Base-by-base conservation (phyloP, 2,888 invertebrate genomes). In the Sussaba pulchella region DNA sequence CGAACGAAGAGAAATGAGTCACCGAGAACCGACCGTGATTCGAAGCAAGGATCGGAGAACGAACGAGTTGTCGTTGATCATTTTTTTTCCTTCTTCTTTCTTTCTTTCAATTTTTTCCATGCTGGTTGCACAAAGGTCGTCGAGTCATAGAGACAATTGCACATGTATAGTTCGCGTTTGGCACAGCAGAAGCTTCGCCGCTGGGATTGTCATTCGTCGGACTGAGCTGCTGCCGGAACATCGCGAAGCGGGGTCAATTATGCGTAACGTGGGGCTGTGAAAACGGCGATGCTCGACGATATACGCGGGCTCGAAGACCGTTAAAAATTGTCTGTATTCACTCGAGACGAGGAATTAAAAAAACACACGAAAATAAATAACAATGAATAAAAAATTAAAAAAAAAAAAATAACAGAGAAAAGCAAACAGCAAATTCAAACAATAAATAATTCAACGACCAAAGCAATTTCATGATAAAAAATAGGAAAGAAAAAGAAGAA, bases 211-310 rank as follows among this genome's bases (percentile, higher is more conserved):
- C 57, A 17, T 8, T 57, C 14, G 57, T 31, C 57, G 63, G 43
- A 39, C 61, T 41, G 59, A 39, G n/a, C 52, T 17, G 19, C 59
- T 14, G 9, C 31, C 45, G 70, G 57, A 57, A 70, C 31, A 70
- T 19, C 45, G 47, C 61, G 47, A n/a, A 50, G 50, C 74, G 47
- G 36, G 74, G 74, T 74, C 57, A 74, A 74, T 74, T 66, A 39
- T 39, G 47, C 74, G 66, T 74, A 52, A 74, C 73, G 71, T 17
- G 45, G 61, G 61, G 39, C 39, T 19, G 14, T n/a, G 39, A 64
- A 52, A 63, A 54, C n/a, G 41, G 31, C 17, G 0, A 36, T 36
- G 10, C n/a, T 19, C n/a, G n/a, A n/a, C n/a, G n/a, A n/a, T n/a
- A n/a, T n/a, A n/a, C n/a, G n/a, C n/a, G n/a, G n/a, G n/a, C n/a